Conservation (phyloP, 2,888 invertebrate genomes). For the Drosophila neutralis region DNA sequence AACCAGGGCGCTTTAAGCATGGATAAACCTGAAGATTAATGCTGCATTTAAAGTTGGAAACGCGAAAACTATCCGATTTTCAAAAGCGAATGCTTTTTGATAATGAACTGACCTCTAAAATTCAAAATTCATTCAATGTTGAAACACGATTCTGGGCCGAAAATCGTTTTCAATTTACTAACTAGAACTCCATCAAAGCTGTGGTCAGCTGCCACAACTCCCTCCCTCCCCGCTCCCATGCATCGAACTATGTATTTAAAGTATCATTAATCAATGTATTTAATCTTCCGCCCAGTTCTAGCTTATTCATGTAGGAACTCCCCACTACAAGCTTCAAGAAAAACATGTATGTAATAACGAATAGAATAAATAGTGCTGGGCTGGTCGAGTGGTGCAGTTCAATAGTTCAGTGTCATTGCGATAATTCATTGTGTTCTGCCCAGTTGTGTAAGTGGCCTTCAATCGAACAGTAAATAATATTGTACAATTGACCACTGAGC, state of each 20-base stretch:
- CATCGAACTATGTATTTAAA: not conserved
- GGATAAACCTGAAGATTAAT: not conserved
- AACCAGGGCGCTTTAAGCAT: not conserved
- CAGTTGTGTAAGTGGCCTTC: conserved; percentile 43
- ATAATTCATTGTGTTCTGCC: conserved; percentile 31
- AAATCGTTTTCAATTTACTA: not conserved
- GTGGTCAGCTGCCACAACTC: not conserved
- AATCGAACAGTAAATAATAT: conserved; percentile 48
- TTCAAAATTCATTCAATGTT: not conserved
- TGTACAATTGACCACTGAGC: conserved; percentile 30
- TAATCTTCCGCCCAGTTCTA: conserved; percentile 9
- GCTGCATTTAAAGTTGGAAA: not conserved
- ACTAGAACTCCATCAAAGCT: not conserved
- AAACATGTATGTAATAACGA: not conserved
- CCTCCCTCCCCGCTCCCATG: not conserved
- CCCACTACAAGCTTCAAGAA: not conserved
- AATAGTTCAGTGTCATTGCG: conserved; percentile 60
- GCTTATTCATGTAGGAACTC: not conserved
- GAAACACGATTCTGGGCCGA: not conserved
- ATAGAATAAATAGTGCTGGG: not conserved
- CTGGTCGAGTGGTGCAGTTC: conserved; percentile 34
- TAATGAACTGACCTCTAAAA: not conserved
- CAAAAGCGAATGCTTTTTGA: not conserved
- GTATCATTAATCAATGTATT: not conserved
- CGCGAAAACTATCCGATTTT: not conserved